These are phyloP conservation scores for Beris chalybata DNA, from an alignment of 2,888 invertebrate species.

Conservation along the genomic window DNA sequence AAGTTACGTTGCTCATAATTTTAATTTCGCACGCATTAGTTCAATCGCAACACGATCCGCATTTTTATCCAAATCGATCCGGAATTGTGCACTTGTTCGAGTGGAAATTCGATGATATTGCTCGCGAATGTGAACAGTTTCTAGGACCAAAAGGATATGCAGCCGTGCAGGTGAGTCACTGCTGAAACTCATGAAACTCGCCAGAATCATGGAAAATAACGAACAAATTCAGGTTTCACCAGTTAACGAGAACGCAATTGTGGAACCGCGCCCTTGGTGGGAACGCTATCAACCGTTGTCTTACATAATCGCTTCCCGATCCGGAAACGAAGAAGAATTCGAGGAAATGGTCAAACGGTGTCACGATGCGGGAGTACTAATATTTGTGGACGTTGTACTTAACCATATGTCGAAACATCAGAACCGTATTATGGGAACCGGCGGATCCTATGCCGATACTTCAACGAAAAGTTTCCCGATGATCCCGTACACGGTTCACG, in stretches of 20 bases:
- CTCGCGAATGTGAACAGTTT: slow-evolving; percentile 69
- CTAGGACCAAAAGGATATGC: slow-evolving; percentile 68
- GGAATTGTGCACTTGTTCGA: slow-evolving; percentile 69
- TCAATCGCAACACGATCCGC: slow-evolving; percentile 38
- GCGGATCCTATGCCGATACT: slow-evolving; percentile 57
- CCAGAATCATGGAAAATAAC: neutral
- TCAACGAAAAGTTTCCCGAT: slow-evolving; percentile 57
- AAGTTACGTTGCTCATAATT: slow-evolving; percentile 18
- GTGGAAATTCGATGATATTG: slow-evolving; percentile 75
- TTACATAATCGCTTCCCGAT: slow-evolving; percentile 70
- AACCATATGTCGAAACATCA: slow-evolving; percentile 73
- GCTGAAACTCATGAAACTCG: neutral
- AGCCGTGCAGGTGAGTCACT: slow-evolving; percentile 56
- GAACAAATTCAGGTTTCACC: slow-evolving; percentile 59
- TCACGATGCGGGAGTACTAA: slow-evolving; percentile 73
- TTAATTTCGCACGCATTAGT: slow-evolving; percentile 25
- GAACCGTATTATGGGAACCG: slow-evolving; percentile 43
- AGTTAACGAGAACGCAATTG: slow-evolving; percentile 61
- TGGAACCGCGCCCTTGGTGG: slow-evolving; percentile 73
- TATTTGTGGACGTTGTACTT: slow-evolving; percentile 73
- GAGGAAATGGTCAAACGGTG: slow-evolving; percentile 75
- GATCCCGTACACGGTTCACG: slow-evolving; percentile 60
- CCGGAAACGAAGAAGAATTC: slow-evolving; percentile 72
- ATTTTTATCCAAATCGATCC: slow-evolving; percentile 50
- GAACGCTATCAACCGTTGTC: slow-evolving; percentile 85